A percentile compares a stretch with the other conserved stretches of the same genome.
These are phyloP conservation scores for Pseudorhiza aurosa DNA, from an alignment of 30 jellyfish, hydroid and myxozoan species.

Conservation along the genomic window DNA sequence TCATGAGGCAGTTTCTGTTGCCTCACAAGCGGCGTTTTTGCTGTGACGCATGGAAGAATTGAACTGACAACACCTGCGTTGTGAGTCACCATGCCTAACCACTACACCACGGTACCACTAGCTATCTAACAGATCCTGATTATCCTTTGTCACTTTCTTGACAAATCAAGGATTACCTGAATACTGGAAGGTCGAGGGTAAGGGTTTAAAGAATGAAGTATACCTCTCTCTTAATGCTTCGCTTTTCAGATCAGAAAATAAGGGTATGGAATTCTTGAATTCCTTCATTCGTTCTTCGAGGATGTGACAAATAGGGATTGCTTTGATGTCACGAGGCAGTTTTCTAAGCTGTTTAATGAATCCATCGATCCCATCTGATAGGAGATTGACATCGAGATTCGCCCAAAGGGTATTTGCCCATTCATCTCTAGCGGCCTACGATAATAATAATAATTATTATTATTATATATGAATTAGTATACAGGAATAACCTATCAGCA, in stretches of 20 bases:
- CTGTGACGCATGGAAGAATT: too few relatives aligned
- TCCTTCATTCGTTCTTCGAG: constrained; percentile 88
- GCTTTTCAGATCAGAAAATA: constrained; percentile 87
- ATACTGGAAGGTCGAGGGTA: too few relatives aligned
- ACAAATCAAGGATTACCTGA: too few relatives aligned
- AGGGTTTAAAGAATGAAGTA: neutral
- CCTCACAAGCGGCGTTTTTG: too few relatives aligned
- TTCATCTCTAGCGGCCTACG: constrained; percentile 89
- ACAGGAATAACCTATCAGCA: too few relatives aligned
- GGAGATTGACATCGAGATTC: constrained; percentile 78
- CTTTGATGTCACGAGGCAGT: constrained; percentile 87
- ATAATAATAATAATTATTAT: neutral
- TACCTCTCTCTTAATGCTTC: constrained; percentile 98
- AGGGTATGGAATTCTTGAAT: constrained; percentile 82
- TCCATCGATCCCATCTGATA: constrained; percentile 88
- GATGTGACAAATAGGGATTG: constrained; percentile 70
- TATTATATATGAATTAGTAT: too few relatives aligned
- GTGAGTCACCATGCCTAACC: too few relatives aligned
- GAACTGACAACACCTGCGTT: too few relatives aligned
- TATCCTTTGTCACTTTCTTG: too few relatives aligned
- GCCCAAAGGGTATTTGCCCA: constrained; percentile 98
- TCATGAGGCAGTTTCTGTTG: too few relatives aligned
- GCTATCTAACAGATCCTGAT: too few relatives aligned
- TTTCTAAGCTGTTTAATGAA: constrained; percentile 71
- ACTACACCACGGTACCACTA: too few relatives aligned